Evolutionary conservation across 2,113 vertebrate genomes (phyloP), one percentile per base, ranked within the genome.

Genomic region (Nannobrachium achirus): DNA sequence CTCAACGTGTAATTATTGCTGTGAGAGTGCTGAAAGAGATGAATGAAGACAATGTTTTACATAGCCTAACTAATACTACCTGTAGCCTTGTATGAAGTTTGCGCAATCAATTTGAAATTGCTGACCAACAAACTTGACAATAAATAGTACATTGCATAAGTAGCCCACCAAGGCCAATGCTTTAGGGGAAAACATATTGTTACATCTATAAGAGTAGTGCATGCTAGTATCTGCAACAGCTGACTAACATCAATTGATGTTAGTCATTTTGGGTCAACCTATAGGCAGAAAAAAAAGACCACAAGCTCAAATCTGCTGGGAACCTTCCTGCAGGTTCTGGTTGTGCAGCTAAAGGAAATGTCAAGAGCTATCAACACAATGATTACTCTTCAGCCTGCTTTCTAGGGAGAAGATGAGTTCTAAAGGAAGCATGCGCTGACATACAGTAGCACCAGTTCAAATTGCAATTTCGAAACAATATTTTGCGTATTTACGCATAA

Each of bases 101-200:
- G 25, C 25, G 2, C 25, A 33, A 33, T 33, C 3, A 33, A 33
- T 33, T 33, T 33, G 6, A 33, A n/a, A 51, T 45, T 15, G 14
- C 25, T 33, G 25, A 33, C n/a, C 25, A 33, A 33, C 60, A 14
- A 13, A 45, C 49, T 42, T 7, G 8, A 53, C 63, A 60, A 69
- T 19, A n/a, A 61, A 63, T 57, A 58, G 63, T 44, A 62, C 74
- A 67, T 56, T 68, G 41, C 69, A 69, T 20, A 40, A 18, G 7
- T 20, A 18, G 52, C 20, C 33, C 63, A 66, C 53, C 66, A 58
- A 4, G 63, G 10, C 19, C 56, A 58, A 20, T 56, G 44, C 25
- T 69, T 66, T 46, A 70, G 46, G 10, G 74, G 53, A 61, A 72
- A 44, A 15, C 59, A 44, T 53, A 46, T 63, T 72, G 59, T 19